phyloP scores from a whole-genome alignment of 2,888 invertebrate genomes.

The Eristalis intricaria region DNA sequence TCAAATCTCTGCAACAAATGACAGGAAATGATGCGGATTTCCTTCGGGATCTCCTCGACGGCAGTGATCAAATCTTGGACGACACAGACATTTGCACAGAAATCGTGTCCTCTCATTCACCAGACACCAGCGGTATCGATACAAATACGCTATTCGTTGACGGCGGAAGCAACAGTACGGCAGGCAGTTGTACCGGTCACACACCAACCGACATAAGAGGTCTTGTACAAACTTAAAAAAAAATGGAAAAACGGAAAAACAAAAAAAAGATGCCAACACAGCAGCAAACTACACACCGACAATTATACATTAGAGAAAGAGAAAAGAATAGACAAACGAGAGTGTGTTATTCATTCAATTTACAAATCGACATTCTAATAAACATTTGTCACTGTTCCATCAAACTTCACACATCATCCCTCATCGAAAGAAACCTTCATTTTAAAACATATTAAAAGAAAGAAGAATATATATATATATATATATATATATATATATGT shows the following conservation, averaged over 20 bases:
- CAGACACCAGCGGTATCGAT: slow-evolving; percentile 78
- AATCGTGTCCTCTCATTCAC: slow-evolving; percentile 76
- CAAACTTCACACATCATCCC: slow-evolving; percentile 16
- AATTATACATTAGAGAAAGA: neutral
- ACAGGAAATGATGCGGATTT: slow-evolving; percentile 81
- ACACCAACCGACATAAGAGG: slow-evolving; percentile 78
- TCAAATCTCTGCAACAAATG: slow-evolving; percentile 87
- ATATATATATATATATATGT: slow-evolving; percentile 2
- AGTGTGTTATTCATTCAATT: slow-evolving; percentile 21
- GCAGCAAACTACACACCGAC: slow-evolving; percentile 10
- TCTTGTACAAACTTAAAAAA: slow-evolving; percentile 79
- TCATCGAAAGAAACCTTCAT: slow-evolving; percentile 39
- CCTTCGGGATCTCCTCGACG: slow-evolving; percentile 79
- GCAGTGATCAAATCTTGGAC: slow-evolving; percentile 79
- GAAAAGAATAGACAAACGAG: neutral
- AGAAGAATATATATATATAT: slow-evolving; percentile 5
- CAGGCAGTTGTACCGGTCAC: slow-evolving; percentile 64
- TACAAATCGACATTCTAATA: slow-evolving; percentile 42
- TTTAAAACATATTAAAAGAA: slow-evolving; percentile 36
- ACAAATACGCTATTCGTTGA: slow-evolving; percentile 77
- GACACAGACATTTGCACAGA: slow-evolving; percentile 77
- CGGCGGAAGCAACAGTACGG: slow-evolving; percentile 75
- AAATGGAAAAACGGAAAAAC: neutral
- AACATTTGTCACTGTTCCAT: slow-evolving; percentile 33
- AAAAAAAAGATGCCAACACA: slow-evolving; percentile 25